Evolutionary conservation across 2,888 invertebrate genomes (phyloP).

Genomic region (Lottia gigantea): DNA sequence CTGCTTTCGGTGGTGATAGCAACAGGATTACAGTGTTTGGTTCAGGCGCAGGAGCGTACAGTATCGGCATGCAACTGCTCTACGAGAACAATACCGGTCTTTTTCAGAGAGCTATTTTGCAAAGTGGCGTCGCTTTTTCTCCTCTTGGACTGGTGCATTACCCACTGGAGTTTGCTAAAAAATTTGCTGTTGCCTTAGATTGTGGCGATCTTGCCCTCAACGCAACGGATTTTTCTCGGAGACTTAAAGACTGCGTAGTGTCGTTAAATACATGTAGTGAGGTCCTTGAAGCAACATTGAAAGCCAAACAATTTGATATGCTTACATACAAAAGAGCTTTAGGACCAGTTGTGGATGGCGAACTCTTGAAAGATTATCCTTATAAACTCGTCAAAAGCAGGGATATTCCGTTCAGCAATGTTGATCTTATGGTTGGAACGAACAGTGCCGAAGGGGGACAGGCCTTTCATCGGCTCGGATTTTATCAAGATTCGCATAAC

Average conservation of each 20-base stretch:
- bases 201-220: neutral
- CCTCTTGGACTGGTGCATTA: neutral
- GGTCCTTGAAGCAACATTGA: conserved; percentile 19
- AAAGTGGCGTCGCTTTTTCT: conserved; percentile 39
- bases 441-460: conserved; percentile 27
- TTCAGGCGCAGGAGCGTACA: conserved; percentile 45
- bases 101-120: conserved; percentile 43
- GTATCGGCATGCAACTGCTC: conserved; percentile 37
- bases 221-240: conserved; percentile 12
- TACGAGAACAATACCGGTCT: conserved; percentile 39
- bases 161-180: no score
- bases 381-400: conserved; percentile 12
- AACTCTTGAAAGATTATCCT: conserved; percentile 18
- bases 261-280: conserved; percentile 1
- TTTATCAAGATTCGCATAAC: conserved; percentile 18
- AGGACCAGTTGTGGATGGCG: conserved; percentile 26
- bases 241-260: conserved; percentile 27
- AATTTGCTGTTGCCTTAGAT: no score
- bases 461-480: conserved; percentile 15
- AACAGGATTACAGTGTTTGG: conserved; percentile 44
- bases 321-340: conserved; percentile 19
- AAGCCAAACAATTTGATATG: neutral
- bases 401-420: conserved; percentile 21
- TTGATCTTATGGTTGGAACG: conserved; percentile 26
- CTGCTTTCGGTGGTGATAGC: conserved; percentile 41